A percentile compares a stretch with the other conserved stretches of the same genome.
phyloP scores from a whole-genome alignment of 2,113 vertebrate genomes.

The Rhadina sibilatrix region DNA sequence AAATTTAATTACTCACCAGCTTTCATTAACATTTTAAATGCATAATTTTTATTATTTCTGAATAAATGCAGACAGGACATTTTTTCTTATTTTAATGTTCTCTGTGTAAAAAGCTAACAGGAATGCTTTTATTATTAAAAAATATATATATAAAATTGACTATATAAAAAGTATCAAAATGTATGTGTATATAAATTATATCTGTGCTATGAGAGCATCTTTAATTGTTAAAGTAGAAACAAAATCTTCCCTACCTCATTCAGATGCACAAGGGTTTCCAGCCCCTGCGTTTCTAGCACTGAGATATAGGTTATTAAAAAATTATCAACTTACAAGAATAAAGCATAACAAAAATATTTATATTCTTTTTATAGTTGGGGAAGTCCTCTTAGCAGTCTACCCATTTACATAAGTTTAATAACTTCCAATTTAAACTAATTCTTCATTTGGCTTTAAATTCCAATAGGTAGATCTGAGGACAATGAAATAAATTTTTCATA shows the following conservation, averaged over 20 bases:
- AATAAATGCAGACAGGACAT: not conserved
- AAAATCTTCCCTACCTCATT: not conserved
- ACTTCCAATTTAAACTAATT: not conserved
- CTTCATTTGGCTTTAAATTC: not conserved
- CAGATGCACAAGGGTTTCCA: not conserved
- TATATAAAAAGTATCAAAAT: not conserved
- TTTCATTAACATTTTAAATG: not conserved
- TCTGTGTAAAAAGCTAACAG: not conserved
- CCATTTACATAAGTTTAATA: not conserved
- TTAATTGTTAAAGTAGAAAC: not conserved
- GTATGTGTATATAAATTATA: not conserved
- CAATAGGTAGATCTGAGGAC: not conserved
- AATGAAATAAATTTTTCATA: not conserved
- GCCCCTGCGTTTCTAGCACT: not conserved
- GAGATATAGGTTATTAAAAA: not conserved
- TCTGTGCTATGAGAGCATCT: not conserved
- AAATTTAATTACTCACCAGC: not conserved
- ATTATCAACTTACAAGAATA: not conserved
- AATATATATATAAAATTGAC: not conserved
- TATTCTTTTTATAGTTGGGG: not conserved
- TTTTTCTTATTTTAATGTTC: not conserved
- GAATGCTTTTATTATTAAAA: not conserved
- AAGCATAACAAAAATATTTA: not conserved
- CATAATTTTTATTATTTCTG: not conserved
- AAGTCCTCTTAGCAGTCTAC: not conserved